Conservation (phyloP, 2,888 invertebrate genomes). For the Eulithis testata region DNA sequence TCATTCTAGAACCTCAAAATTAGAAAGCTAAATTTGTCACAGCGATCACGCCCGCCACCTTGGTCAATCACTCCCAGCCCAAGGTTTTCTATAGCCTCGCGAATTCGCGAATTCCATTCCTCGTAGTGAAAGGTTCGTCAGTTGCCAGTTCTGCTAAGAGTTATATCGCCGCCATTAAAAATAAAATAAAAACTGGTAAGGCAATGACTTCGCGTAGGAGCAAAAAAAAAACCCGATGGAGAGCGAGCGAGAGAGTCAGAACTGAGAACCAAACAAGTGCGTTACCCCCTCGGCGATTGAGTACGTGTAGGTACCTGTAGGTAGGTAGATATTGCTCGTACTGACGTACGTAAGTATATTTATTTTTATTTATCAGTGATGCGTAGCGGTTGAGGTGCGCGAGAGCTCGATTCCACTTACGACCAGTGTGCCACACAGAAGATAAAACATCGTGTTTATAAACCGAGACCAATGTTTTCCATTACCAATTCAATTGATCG, state of each 20-base stretch:
- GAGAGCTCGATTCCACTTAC: slow-evolving; percentile 37
- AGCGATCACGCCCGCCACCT: slow-evolving; percentile 9
- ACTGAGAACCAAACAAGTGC: slow-evolving; percentile 75
- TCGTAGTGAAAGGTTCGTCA: slow-evolving; percentile 70
- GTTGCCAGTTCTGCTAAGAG: slow-evolving; percentile 55
- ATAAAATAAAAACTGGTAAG: slow-evolving; percentile 69
- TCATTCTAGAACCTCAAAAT: slow-evolving; percentile 13
- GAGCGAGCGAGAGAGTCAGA: slow-evolving; percentile 64
- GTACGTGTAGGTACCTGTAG: slow-evolving; percentile 52
- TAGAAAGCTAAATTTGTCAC: slow-evolving; percentile 32
- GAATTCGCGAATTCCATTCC: slow-evolving; percentile 40
- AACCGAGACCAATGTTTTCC: slow-evolving; percentile 42
- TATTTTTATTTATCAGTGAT: slow-evolving; percentile 70
- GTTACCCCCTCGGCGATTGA: slow-evolving; percentile 81
- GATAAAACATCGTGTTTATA: slow-evolving; percentile 45
- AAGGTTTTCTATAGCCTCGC: slow-evolving; percentile 26
- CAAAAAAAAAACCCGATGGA: slow-evolving; percentile 59
- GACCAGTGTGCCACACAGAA: slow-evolving; percentile 29
- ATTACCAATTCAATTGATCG: slow-evolving; percentile 37
- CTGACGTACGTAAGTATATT: slow-evolving; percentile 29
- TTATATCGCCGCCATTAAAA: slow-evolving; percentile 68
- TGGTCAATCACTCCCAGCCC: slow-evolving; percentile 8
- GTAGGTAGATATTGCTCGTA: slow-evolving; percentile 32
- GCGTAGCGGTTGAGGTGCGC: slow-evolving; percentile 51
- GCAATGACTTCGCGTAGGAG: slow-evolving; percentile 76